phyloP scores from a whole-genome alignment of 2,888 invertebrate genomes.

The Lycaena phlaeas region DNA sequence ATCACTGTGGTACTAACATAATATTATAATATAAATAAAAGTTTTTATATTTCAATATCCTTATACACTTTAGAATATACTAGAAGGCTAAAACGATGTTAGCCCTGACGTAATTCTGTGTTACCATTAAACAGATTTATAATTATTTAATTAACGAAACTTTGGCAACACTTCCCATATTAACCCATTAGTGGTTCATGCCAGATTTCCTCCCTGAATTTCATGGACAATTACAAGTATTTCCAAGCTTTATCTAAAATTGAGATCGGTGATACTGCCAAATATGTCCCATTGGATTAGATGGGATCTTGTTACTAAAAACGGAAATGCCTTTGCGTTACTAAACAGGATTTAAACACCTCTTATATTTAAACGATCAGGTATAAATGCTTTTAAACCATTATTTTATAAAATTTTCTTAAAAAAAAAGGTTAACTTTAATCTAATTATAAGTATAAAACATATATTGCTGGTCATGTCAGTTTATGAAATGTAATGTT shows the following conservation, averaged over 20 bases:
- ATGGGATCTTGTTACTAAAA: constrained; percentile 13
- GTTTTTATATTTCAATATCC: too few relatives aligned
- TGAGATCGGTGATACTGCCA: constrained; percentile 23
- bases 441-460: too few relatives aligned
- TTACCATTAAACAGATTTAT: constrained; percentile 10
- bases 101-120: background rate
- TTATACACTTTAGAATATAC: background rate
- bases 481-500: too few relatives aligned
- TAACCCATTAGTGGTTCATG: constrained; percentile 13
- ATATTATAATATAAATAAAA: too few relatives aligned
- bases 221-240: constrained; percentile 23
- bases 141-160: constrained; percentile 10
- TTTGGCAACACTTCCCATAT: constrained; percentile 13
- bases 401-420: too few relatives aligned
- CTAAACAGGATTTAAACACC: constrained; percentile 1
- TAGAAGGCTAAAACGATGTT: background rate
- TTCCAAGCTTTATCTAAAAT: constrained; percentile 24
- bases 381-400: too few relatives aligned
- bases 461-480: too few relatives aligned
- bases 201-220: constrained; percentile 20
- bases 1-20: too few relatives aligned
- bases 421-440: too few relatives aligned
- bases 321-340: background rate
- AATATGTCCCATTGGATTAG: constrained; percentile 21
- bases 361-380: too few relatives aligned